phyloP scores from a whole-genome alignment of 1,140 invertebrate species.

The Nylanderia fulva region DNA sequence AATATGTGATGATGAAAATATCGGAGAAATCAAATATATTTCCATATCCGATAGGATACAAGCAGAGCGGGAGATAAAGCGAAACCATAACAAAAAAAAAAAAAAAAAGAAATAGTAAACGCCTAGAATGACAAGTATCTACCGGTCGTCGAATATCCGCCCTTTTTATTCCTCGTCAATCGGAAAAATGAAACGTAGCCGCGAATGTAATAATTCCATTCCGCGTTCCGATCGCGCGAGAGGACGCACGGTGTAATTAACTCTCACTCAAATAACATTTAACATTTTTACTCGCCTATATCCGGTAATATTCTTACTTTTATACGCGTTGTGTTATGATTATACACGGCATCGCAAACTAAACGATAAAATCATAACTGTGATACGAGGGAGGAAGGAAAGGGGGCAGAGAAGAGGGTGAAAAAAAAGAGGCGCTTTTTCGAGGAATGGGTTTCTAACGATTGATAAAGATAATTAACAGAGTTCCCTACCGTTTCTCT shows the following conservation, averaged over 20 bases:
- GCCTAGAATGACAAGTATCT: slow-evolving; percentile 51
- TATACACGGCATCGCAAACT: slow-evolving; percentile 20
- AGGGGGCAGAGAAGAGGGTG: background rate
- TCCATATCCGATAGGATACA: slow-evolving; percentile 25
- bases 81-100: slow-evolving; percentile 33
- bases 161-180: slow-evolving; percentile 51
- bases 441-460: slow-evolving; percentile 72
- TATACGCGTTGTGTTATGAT: slow-evolving; percentile 27
- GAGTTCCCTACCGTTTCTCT: slow-evolving; percentile 54
- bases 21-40: slow-evolving; percentile 38
- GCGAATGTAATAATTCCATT: slow-evolving; percentile 57
- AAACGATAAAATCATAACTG: slow-evolving; percentile 66
- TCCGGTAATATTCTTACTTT: slow-evolving; percentile 32
- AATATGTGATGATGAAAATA: slow-evolving; percentile 42
- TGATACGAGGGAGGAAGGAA: background rate
- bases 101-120: slow-evolving; percentile 47
- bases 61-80: slow-evolving; percentile 3
- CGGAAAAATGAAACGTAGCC: slow-evolving; percentile 57
- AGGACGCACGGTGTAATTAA: slow-evolving; percentile 46
- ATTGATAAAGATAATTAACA: slow-evolving; percentile 75
- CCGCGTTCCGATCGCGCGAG: slow-evolving; percentile 38
- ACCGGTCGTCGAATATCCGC: slow-evolving; percentile 29
- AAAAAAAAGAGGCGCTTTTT: slow-evolving; percentile 53
- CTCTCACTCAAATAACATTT: slow-evolving; percentile 60
- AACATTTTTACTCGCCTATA: slow-evolving; percentile 42